Base-by-base conservation (phyloP, 2,113 vertebrate species). In the Melanotaenia duboulayi region DNA sequence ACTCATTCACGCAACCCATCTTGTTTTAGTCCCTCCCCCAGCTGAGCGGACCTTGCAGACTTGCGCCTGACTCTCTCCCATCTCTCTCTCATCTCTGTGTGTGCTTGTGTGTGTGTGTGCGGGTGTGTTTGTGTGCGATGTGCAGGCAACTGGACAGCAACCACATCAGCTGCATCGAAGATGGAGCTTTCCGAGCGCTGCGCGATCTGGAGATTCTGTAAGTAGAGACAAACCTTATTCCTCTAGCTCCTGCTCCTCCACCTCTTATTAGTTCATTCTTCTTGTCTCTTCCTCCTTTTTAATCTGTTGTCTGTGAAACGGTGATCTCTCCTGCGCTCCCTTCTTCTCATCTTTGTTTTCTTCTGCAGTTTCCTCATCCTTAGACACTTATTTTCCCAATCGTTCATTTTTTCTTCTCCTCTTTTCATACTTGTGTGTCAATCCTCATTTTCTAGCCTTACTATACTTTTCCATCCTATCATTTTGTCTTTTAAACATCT, bases 91-190 rank as follows among this genome's bases (percentile, higher is more conserved):
- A 54, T 79, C 35, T 81, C 28, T 28, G 3, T 85, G 24, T 86
- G 73, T 85, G 61, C 84, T 62, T 84, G 49, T 86, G 65, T 82
- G 4, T 82, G 48, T 81, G 24, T 54, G 62, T 71, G 50, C 37
- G 20, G 60, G 59, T 66, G 32, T 78, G 73, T 81, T 2, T 81
- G 79, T 82, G 81, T 70, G 87, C 50, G 37, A 20, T 86, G 93
- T 94, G 94, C 95, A 99, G 97, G 96, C 97, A 98, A 94, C 96
- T 99, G 96, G 97, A 99, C 96, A 99, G 97, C 95, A 99, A 99
- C 95, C 97, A 96, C 94, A 99, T 99, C 94, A 96, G 96, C 97
- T 99, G 97, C 95, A 97, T 99, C 78, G 97, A 99, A 95, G 97
- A 99, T 97, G 97, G 97, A 96, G 96, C 97, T 94, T 99, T 99